Conservation (phyloP, 2,888 invertebrate species). For the Drosophila percnosoma region DNA sequence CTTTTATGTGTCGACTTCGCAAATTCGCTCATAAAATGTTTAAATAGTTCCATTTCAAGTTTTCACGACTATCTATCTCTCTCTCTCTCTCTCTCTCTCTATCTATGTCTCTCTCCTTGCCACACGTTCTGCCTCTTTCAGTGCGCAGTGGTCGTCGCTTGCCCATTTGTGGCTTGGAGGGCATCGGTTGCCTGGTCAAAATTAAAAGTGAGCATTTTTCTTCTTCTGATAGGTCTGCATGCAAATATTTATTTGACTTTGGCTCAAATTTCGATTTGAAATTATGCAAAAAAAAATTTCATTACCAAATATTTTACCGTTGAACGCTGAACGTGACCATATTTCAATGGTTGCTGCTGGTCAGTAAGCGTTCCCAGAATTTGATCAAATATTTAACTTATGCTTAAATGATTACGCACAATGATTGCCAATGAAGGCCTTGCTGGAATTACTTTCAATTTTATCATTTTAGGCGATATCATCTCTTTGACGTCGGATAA, state of each 20-base stretch:
- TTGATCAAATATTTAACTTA: not conserved
- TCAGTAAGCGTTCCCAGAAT: constrained; percentile 17
- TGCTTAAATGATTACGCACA: not conserved
- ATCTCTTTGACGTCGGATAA: constrained; percentile 86
- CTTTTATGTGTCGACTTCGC: constrained; percentile 59
- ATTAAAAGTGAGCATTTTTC: constrained; percentile 86
- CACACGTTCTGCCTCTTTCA: constrained; percentile 38
- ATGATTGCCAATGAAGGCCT: not conserved
- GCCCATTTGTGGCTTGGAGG: constrained; percentile 87
- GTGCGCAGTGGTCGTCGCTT: constrained; percentile 82
- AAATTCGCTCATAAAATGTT: constrained; percentile 63
- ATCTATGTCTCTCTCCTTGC: not conserved
- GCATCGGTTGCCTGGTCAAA: constrained; percentile 87
- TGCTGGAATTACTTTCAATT: not conserved
- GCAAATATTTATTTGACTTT: constrained; percentile 71
- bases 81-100: not conserved
- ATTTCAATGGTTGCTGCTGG: constrained; percentile 34
- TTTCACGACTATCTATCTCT: constrained; percentile 42
- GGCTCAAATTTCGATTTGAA: constrained; percentile 51
- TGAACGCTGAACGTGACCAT: constrained; percentile 56
- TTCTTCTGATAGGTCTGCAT: constrained; percentile 30
- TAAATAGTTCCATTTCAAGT: constrained; percentile 64
- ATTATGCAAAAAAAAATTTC: constrained; percentile 33
- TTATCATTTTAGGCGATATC: constrained; percentile 85
- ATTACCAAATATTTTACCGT: constrained; percentile 49